Conservation (phyloP, 2,797 vertebrate species). For the Schizopygopsis malacanthus region DNA sequence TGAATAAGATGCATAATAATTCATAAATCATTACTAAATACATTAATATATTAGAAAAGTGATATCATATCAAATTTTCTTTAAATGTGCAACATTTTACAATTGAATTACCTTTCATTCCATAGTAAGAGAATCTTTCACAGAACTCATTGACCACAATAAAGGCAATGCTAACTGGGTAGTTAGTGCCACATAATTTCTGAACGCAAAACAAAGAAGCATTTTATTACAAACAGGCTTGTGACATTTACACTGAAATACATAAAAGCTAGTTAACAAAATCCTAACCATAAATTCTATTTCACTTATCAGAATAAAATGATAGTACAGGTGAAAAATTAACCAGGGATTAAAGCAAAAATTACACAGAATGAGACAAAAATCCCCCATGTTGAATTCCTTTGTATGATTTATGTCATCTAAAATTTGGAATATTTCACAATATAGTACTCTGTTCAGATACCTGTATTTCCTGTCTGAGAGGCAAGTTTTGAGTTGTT, state of each 20-base stretch:
- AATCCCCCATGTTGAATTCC: not conserved
- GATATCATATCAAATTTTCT: not conserved
- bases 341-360: not conserved
- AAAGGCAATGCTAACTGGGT: slow-evolving; percentile 92
- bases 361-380: not conserved
- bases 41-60: not conserved
- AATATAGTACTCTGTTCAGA: not conserved
- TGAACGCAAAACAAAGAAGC: slow-evolving; percentile 57
- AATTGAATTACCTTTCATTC: slow-evolving; percentile 89
- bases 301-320: not conserved
- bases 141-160: slow-evolving; percentile 98
- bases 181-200: slow-evolving; percentile 91
- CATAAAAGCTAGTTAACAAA: not conserved
- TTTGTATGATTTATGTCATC: not conserved
- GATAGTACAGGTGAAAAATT: not conserved
- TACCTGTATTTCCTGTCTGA: not conserved
- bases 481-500: not conserved
- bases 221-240: not conserved
- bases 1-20: slow-evolving; percentile 35
- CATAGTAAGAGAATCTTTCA: slow-evolving; percentile 97
- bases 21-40: not conserved
- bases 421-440: not conserved
- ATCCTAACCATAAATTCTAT: not conserved
- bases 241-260: not conserved
- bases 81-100: not conserved